Evolutionary conservation across 2,797 vertebrate genomes (phyloP).

Genomic region (Periophthalmus magnuspinnatus): DNA sequence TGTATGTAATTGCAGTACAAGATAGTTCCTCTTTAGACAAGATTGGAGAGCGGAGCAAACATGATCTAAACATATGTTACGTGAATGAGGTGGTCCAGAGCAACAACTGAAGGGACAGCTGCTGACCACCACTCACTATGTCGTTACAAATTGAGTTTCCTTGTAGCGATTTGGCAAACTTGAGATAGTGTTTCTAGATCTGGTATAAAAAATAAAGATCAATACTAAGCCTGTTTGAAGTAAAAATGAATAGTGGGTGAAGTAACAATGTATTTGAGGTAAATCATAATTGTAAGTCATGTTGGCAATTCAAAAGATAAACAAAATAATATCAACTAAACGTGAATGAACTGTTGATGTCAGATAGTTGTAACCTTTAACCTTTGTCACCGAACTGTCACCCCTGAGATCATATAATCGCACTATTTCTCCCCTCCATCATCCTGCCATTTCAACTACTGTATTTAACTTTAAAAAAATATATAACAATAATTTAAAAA

Average conservation of each 20-base stretch:
- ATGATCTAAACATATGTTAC: constrained; percentile 23
- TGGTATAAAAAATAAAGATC: background rate
- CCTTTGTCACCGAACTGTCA: background rate
- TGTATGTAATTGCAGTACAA: constrained; percentile 28
- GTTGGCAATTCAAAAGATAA: background rate
- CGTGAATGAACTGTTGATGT: background rate
- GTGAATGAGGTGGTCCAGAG: constrained; percentile 28
- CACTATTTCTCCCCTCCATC: background rate
- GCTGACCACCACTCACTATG: constrained; percentile 41
- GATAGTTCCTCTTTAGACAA: constrained; percentile 26
- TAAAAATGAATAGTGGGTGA: background rate
- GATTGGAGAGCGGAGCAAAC: constrained; percentile 21
- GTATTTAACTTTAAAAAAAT: no score
- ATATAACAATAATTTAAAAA: no score
- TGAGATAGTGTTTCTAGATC: background rate
- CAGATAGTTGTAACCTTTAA: background rate
- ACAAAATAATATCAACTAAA: background rate
- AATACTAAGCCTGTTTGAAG: background rate
- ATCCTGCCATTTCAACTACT: background rate
- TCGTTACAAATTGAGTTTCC: constrained; percentile 12
- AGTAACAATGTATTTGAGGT: background rate
- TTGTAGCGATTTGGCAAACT: background rate
- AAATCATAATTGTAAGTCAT: no score
- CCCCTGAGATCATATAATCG: background rate
- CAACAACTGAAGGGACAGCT: constrained; percentile 59